Evolutionary conservation across 2,113 vertebrate genomes (phyloP), one percentile per base, ranked within the genome.

Genomic region (Chelonoidis abingdonii): DNA sequence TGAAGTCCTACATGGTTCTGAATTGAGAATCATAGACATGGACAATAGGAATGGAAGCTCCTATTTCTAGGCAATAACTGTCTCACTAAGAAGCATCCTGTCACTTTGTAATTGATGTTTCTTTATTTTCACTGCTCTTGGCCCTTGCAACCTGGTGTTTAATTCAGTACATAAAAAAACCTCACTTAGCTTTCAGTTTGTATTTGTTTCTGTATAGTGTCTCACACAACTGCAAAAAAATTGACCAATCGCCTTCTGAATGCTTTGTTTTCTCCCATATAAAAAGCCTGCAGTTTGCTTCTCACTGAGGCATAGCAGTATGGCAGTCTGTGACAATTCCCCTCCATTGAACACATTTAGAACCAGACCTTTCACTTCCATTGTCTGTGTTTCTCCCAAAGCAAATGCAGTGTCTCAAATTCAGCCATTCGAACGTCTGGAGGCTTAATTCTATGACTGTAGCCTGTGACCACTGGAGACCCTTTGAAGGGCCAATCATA

Each of bases 121-220:
- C 47, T 8, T 53, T 69, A 69, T 69, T 72, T 94, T 90, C n/a
- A 54, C 14, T 89, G 76, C 89, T 79, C 89, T 94, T 93, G 83
- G 89, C 78, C 94, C 96, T 96, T 95, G 52, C 79, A 89, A 21
- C 29, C 76, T 87, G 21, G 38, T 87, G 8, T 88, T 94, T 92
- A 95, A 95, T 96, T 96, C 83, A 90, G 57, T 50, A 75, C 84
- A 83, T 85, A 83, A 91, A 69, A 52, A 69, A 69, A 10, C 16
- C 5, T 86, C 62, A 4, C 38, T 24, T 1, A 31, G 8, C 69
- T 95, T 5, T 27, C 10, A 62, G 29, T 80, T 92, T 47, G 35
- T 86, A 86, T 57, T 72, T 75, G 56, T 92, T 93, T 92, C 80
- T 62, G 35, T 82, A 22, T 22, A 44, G 83, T 83, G 50, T 83